These are phyloP conservation scores for Gymnothorax reevesii DNA, from an alignment of 2,797 vertebrate species.

Conservation along the genomic window DNA sequence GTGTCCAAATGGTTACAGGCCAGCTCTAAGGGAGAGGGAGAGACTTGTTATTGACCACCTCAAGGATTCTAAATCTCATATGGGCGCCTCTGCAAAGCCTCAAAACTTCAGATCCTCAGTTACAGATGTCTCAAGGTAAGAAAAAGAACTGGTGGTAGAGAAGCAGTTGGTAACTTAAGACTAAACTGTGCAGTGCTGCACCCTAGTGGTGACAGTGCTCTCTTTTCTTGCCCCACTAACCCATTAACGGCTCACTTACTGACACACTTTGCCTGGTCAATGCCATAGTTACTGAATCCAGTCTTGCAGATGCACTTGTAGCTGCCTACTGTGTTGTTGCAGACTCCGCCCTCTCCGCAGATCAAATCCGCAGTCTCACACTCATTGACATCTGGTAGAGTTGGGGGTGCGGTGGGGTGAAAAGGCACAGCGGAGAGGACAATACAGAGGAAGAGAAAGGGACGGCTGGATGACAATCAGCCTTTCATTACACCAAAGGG, in stretches of 20 bases:
- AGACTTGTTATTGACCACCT: not conserved
- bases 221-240: not conserved
- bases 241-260: slow-evolving; percentile 48
- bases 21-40: not conserved
- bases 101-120: not conserved
- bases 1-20: not conserved
- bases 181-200: not conserved
- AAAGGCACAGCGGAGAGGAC: not conserved
- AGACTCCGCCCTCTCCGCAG: slow-evolving; percentile 57
- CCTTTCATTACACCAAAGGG: not conserved
- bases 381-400: slow-evolving; percentile 62
- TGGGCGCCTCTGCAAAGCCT: too few relatives aligned
- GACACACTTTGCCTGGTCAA: slow-evolving; percentile 53
- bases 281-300: slow-evolving; percentile 66
- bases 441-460: not conserved
- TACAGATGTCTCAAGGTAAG: not conserved
- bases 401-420: not conserved
- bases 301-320: slow-evolving; percentile 59
- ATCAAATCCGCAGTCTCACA: slow-evolving; percentile 38
- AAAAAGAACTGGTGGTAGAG: not conserved
- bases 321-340: slow-evolving; percentile 55
- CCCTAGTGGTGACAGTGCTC: not conserved
- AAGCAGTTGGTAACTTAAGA: not conserved
- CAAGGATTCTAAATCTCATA: not conserved
- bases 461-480: not conserved